phyloP scores from a whole-genome alignment of 2,888 invertebrate genomes.

The Hylaea fasciaria region DNA sequence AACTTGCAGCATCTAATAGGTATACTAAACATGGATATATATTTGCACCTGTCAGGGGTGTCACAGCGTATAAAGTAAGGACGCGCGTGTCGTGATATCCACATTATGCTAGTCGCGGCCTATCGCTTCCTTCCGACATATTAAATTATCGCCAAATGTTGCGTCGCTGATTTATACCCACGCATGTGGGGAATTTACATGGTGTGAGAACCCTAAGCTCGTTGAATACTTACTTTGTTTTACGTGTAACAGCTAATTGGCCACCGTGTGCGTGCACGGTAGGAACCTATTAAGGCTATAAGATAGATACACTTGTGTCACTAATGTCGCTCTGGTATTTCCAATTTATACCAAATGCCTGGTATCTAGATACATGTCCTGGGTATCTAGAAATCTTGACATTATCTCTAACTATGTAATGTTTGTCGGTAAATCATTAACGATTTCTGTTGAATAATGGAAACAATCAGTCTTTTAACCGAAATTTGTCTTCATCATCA shows the following conservation, averaged over 20 bases:
- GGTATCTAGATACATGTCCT: too few relatives aligned
- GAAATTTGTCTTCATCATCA: too few relatives aligned
- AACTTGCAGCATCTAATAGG: conserved; percentile 19
- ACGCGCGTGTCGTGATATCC: conserved; percentile 38
- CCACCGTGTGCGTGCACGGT: background rate
- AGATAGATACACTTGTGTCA: too few relatives aligned
- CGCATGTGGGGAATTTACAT: conserved; percentile 28
- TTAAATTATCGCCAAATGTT: conserved; percentile 76
- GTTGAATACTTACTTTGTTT: conserved; percentile 9
- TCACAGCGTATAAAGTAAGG: conserved; percentile 24
- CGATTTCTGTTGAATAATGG: too few relatives aligned
- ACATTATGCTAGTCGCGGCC: conserved; percentile 49
- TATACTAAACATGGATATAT: conserved; percentile 22
- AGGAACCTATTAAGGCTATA: background rate
- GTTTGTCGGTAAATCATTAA: too few relatives aligned
- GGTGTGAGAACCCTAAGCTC: conserved; percentile 17
- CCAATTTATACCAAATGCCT: background rate
- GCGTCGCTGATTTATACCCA: conserved; percentile 64
- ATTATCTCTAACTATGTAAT: too few relatives aligned
- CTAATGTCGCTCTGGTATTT: background rate
- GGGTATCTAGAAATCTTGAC: too few relatives aligned
- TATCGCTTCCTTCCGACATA: conserved; percentile 65
- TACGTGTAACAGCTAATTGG: conserved; percentile 8
- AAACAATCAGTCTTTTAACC: too few relatives aligned
- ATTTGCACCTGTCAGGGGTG: conserved; percentile 28